Evolutionary conservation across 2,797 vertebrate species (phyloP).

Genomic region (Manis pentadactyla): DNA sequence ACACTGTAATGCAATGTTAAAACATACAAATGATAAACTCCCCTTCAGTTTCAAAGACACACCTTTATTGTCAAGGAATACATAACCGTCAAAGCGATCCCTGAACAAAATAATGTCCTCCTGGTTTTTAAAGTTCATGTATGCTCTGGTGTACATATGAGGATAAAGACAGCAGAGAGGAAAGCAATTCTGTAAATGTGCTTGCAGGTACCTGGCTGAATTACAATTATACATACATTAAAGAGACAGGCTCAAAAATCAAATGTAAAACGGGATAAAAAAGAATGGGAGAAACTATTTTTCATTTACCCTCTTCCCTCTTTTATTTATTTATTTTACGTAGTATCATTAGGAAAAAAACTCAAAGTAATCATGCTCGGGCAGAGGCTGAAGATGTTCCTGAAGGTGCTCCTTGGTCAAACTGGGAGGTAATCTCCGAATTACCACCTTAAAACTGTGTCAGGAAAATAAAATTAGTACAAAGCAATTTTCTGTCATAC

Average conservation of each 20-base stretch:
- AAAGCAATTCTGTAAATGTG: conserved; percentile 71
- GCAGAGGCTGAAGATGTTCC: conserved; percentile 96
- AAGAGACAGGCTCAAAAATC: conserved; percentile 49
- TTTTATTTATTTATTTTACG: conserved; percentile 86
- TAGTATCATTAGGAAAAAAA: conserved; percentile 98
- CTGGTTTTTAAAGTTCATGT: conserved; percentile 98
- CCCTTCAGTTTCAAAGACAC: conserved; percentile 74
- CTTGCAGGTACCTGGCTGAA: conserved; percentile 57
- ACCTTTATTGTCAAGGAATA: conserved; percentile 98
- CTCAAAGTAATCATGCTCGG: conserved; percentile 97
- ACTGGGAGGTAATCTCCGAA: conserved; percentile 96
- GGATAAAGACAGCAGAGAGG: conserved; percentile 91
- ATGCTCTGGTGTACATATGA: conserved; percentile 97
- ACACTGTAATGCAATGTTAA: background rate
- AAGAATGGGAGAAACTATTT: background rate
- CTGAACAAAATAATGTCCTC: conserved; percentile 98
- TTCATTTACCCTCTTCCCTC: conserved; percentile 17
- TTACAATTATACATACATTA: conserved; percentile 57
- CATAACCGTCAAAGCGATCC: conserved; percentile 99
- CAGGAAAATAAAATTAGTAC: conserved; percentile 71
- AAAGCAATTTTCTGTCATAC: conserved; percentile 44
- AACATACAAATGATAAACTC: conserved; percentile 46
- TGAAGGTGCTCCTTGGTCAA: conserved; percentile 97
- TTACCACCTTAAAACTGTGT: conserved; percentile 92
- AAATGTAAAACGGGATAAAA: conserved; percentile 44